Percentiles rank a stretch among this genome's conserved stretches.
These are phyloP conservation scores for Bellardia bayeri DNA, from an alignment of 2,888 invertebrate genomes.

Conservation along the genomic window DNA sequence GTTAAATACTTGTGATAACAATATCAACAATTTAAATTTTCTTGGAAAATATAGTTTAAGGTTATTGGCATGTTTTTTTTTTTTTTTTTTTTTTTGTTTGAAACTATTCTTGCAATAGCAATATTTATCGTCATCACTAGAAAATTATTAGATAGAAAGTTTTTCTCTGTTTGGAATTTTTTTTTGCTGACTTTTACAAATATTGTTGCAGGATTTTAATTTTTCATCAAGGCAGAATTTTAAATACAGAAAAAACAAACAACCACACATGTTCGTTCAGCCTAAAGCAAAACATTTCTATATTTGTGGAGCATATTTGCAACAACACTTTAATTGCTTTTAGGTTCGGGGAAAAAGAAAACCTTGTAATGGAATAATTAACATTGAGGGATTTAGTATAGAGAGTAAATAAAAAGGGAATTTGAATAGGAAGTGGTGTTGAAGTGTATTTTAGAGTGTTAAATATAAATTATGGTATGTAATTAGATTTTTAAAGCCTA, in stretches of 20 bases:
- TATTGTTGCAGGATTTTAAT: slow-evolving; percentile 3
- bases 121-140: slow-evolving; percentile 22
- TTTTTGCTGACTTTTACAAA: slow-evolving; percentile 5
- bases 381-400: not conserved
- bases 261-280: not conserved
- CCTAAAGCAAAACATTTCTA: not conserved
- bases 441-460: too few relatives aligned
- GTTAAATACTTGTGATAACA: slow-evolving; percentile 35
- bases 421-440: too few relatives aligned
- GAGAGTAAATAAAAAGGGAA: not conserved
- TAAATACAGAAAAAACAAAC: not conserved
- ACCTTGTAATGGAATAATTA: slow-evolving; percentile 11
- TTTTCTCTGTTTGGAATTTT: not conserved
- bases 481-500: too few relatives aligned
- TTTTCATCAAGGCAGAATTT: not conserved
- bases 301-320: not conserved
- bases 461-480: too few relatives aligned
- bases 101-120: not conserved
- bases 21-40: slow-evolving; percentile 16
- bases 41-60: slow-evolving; percentile 51
- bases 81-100: not conserved
- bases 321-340: slow-evolving; percentile 5
- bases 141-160: slow-evolving; percentile 15
- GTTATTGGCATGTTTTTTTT: slow-evolving; percentile 56
- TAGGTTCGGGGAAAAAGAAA: not conserved